Evolutionary conservation across 2,797 vertebrate species (phyloP).

Genomic region (Myripristis murdjan): DNA sequence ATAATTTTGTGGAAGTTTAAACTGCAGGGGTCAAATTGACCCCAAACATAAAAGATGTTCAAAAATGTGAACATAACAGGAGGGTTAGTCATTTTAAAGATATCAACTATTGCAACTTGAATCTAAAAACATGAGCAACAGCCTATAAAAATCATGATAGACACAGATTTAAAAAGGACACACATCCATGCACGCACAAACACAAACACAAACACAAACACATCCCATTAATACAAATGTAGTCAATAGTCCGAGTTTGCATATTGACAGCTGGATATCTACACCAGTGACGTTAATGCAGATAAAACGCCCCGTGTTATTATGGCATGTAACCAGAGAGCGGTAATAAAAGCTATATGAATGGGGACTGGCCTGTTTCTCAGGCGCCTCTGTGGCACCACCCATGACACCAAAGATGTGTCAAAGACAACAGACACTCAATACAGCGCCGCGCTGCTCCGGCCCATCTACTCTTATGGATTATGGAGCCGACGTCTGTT

Average conservation of each 20-base stretch:
- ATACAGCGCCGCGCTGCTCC: conserved; percentile 65
- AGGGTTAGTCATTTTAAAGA: too few relatives aligned
- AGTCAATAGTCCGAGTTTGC: conserved; percentile 59
- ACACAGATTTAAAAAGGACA: conserved; percentile 39
- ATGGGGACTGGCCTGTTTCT: conserved; percentile 71
- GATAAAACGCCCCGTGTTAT: conserved; percentile 68
- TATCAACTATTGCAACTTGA: too few relatives aligned
- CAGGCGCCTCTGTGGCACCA: conserved; percentile 81
- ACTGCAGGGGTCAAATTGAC: too few relatives aligned
- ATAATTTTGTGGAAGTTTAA: too few relatives aligned
- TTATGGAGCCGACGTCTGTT: conserved; percentile 66
- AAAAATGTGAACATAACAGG: too few relatives aligned
- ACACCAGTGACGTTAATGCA: conserved; percentile 71
- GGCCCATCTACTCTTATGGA: conserved; percentile 67
- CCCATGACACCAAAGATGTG: conserved; percentile 84
- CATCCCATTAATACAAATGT: conserved; percentile 52
- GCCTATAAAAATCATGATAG: conserved; percentile 22
- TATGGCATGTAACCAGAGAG: conserved; percentile 80
- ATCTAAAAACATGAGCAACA: too few relatives aligned
- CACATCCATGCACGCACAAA: conserved; percentile 6
- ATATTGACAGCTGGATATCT: conserved; percentile 79
- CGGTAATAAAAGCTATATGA: conserved; percentile 79
- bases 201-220: conserved; percentile 40
- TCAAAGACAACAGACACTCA: conserved; percentile 80
- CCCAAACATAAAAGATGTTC: too few relatives aligned